Percentiles rank a stretch among this genome's conserved stretches.
Evolutionary conservation across 2,113 vertebrate species (phyloP).

Genomic region (Oreocharis arfaki): DNA sequence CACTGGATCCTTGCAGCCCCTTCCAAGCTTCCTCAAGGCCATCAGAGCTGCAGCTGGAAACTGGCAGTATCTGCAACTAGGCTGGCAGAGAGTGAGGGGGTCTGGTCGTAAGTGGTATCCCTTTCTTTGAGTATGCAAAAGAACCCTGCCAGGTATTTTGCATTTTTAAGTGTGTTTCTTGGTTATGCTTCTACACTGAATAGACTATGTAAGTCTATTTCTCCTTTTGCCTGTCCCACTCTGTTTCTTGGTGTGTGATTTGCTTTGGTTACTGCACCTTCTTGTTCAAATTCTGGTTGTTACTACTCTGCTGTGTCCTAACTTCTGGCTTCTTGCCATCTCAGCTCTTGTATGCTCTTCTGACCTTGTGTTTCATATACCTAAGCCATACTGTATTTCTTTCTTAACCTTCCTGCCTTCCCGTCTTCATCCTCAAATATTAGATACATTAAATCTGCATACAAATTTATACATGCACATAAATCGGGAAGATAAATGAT

Average conservation of each 20-base stretch:
- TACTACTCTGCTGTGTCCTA: neutral
- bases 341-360: neutral
- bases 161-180: neutral
- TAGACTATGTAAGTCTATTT: neutral
- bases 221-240: neutral
- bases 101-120: neutral
- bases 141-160: neutral
- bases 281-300: neutral
- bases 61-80: neutral
- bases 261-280: neutral
- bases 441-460: neutral
- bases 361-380: neutral
- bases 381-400: neutral
- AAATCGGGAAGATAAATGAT: neutral
- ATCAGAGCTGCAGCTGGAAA: neutral
- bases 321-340: neutral
- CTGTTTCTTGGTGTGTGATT: neutral
- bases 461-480: neutral
- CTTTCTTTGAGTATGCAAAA: neutral
- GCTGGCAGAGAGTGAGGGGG: neutral
- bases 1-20: neutral
- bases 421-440: neutral
- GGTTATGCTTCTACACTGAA: neutral
- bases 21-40: neutral
- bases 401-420: neutral